Conservation (phyloP, 2,797 vertebrate species). For the Squalus acanthias region DNA sequence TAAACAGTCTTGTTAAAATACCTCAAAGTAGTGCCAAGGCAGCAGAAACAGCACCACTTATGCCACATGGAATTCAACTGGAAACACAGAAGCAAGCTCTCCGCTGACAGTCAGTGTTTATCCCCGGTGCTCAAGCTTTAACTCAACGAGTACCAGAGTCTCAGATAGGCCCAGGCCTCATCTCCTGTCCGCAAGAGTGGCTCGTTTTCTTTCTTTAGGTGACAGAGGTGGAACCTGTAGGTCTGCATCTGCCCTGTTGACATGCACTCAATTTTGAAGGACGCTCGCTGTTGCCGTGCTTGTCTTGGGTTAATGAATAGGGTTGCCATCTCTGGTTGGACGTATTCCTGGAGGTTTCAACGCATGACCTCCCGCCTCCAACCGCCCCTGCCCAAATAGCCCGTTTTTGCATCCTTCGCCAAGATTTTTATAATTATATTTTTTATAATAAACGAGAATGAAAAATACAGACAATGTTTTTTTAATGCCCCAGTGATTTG, state of each 20-base stretch:
- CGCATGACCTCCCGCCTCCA: not conserved
- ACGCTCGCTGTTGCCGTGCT: not conserved
- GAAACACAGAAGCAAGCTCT: not conserved
- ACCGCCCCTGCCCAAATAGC: not conserved
- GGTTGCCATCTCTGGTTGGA: not conserved
- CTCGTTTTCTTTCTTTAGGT: no score
- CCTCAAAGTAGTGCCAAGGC: not conserved
- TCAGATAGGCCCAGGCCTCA: not conserved
- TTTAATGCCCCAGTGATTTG: not conserved
- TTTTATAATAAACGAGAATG: not conserved
- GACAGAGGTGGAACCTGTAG: not conserved
- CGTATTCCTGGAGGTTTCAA: not conserved
- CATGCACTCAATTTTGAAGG: not conserved
- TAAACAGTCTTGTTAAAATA: not conserved
- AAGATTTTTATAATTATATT: no score
- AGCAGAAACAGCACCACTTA: not conserved
- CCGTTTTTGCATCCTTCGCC: not conserved
- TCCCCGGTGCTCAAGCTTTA: not conserved
- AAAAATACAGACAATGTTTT: not conserved
- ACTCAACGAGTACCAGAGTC: not conserved
- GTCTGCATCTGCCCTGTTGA: not conserved
- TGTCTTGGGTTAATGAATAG: not conserved
- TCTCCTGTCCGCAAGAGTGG: not conserved
- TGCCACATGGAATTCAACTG: not conserved
- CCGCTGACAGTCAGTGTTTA: not conserved